Base-by-base conservation (phyloP, 2,113 vertebrate species). In the Podarcis cretensis region DNA sequence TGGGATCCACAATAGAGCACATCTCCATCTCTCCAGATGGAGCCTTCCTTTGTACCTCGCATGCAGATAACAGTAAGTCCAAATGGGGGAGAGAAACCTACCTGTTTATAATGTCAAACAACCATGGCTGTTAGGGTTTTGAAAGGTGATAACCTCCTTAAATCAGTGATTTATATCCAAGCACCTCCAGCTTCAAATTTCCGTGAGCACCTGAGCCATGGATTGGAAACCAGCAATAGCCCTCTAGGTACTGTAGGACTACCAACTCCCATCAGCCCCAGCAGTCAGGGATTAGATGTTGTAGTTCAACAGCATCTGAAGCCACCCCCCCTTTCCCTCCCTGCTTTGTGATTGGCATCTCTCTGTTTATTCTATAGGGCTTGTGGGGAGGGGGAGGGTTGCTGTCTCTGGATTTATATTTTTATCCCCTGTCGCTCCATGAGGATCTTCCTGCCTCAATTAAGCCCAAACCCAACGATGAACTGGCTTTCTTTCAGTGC, bases 11-110 rank as follows among this genome's bases (percentile, higher is more conserved):
- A 27, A 98, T 99, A 79, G 97, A 98, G 30, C 98, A 97, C 81
- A 97, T 99, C 85, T 91, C 96, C 0, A 94, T 98, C 59, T 98
- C 99, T 0, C 96, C 98, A 0, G 98, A 98, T 0, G 98, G 99
- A 1, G 23, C 97, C 0, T 95, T 98, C 30, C 97, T 97, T 92
- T 98, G 97, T 75, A 99, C 98, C 2, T 97, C 98, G 16, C 99
- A 99, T 91, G 90, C 95, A 1, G 98, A 99, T 95, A 99, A 99
- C 94, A 99, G 99, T 99, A 98, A 97, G 98, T 27, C 32, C 81
- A 30, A 54, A 10, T 21, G 0, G 30, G 3, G 21, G 40, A 84
- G 37, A n/a, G 8, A 2, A 63, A 63, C 59, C 6, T 69, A 16
- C 25, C 69, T 20, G 7, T 35, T 35, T 20, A 63, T 40, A 9